Evolutionary conservation across 2,113 vertebrate genomes (phyloP), one percentile per base, ranked within the genome.

Genomic region (Circaetus gallicus): DNA sequence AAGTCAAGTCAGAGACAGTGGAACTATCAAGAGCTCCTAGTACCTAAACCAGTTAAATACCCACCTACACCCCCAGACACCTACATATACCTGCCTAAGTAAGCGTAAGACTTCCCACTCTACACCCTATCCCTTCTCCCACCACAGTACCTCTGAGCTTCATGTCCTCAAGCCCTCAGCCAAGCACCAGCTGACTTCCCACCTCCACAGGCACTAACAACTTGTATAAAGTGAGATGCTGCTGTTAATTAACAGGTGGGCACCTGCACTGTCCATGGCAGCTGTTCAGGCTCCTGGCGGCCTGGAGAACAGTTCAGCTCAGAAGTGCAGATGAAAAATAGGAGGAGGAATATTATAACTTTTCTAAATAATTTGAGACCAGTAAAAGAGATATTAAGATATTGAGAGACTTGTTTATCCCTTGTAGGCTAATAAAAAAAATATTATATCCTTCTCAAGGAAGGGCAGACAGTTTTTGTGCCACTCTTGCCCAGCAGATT

Each of bases 61-160:
- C 14, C 36, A 49, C 29, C 28, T 12, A 31, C 11, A 58, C 3
- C 1, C 26, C 4, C 16, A 36, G 29, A 34, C 15, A n/a, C 10
- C 15, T 38, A 59, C 4, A 5, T 6, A 5, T 1, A 40, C 4
- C 31, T 62, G 6, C 7, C 11, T 7, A 2, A 17, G 7, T 31
- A 87, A 42, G 10, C 10, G 1, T 6, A n/a, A 8, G 10, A 10
- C 16, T 58, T 36, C 7, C 22, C 14, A 31, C 21, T 55, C 25
- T 6, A 2, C 22, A 43, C 8, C 32, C n/a, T 17, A 5, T 7
- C 19, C 26, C 25, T 49, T 29, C 14, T 42, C 10, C 34, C 10
- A 47, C 8, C 26, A 8, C 25, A 36, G 11, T 3, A 66, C 28
- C 52, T 32, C 58, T 7, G 26, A 78, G 20, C 32, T 87, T 43